These are phyloP conservation scores for Hippocampus comes DNA, from an alignment of 2,113 vertebrate genomes.

Conservation along the genomic window DNA sequence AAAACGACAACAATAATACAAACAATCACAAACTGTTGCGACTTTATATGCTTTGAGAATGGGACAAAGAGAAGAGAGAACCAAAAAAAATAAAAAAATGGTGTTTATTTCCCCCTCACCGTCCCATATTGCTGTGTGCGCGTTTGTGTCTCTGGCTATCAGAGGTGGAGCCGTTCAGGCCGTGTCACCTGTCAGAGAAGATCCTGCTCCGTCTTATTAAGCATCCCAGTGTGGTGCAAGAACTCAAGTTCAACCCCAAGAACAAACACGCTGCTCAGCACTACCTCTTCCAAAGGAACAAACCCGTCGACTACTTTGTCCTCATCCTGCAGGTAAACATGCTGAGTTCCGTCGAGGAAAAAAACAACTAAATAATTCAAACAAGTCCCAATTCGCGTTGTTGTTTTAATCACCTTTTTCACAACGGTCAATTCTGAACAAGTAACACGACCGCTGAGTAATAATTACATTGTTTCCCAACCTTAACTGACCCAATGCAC, in stretches of 20 bases:
- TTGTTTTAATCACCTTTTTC: neutral
- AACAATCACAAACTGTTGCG: neutral
- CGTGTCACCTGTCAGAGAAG: constrained; percentile 88
- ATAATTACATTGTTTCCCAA: too few species aligned
- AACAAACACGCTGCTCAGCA: constrained; percentile 85
- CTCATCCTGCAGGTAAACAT: constrained; percentile 86
- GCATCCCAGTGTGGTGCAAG: constrained; percentile 89
- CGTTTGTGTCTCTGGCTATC: constrained; percentile 8
- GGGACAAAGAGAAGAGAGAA: neutral
- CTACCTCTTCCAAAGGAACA: constrained; percentile 90
- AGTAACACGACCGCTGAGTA: neutral
- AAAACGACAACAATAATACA: neutral
- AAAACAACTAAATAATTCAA: neutral
- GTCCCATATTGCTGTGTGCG: constrained; percentile 1
- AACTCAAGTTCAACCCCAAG: constrained; percentile 87
- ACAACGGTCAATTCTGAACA: neutral
- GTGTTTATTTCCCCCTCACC: neutral
- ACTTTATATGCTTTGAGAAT: neutral
- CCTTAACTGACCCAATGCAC: too few species aligned
- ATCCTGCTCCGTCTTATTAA: constrained; percentile 92
- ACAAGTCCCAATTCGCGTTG: neutral
- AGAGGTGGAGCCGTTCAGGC: constrained; percentile 95
- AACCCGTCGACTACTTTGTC: constrained; percentile 90
- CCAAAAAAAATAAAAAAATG: neutral
- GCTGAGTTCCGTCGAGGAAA: neutral